Evolutionary conservation across 2,113 vertebrate species (phyloP).

Genomic region (Malurus elegans): DNA sequence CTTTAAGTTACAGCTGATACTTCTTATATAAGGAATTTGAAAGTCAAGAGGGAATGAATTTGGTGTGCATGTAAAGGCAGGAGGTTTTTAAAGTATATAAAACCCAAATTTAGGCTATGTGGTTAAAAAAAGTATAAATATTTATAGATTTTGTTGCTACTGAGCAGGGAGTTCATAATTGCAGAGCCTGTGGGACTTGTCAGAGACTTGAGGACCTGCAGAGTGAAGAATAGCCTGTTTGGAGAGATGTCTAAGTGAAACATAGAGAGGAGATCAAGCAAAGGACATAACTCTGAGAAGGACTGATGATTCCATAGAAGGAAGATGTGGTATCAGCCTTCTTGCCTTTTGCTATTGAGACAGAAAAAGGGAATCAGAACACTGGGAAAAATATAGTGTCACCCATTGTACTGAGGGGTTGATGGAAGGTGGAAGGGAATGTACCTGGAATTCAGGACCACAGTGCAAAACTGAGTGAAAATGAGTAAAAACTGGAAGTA

Average conservation of each 20-base stretch:
- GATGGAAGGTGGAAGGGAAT: neutral
- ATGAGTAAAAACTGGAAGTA: neutral
- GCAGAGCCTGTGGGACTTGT: neutral
- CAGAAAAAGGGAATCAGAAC: neutral
- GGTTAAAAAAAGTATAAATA: neutral
- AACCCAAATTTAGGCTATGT: neutral
- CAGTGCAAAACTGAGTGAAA: neutral
- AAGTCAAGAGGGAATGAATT: neutral
- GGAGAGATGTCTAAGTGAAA: neutral
- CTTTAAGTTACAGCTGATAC: neutral
- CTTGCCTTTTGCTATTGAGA: neutral
- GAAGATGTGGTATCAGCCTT: rapidly evolving
- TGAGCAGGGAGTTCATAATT: neutral
- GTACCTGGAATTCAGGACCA: rapidly evolving
- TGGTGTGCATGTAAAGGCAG: neutral
- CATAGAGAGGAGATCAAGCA: neutral
- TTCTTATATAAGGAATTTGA: neutral
- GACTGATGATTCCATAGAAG: neutral
- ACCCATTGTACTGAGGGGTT: neutral
- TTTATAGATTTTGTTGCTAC: neutral
- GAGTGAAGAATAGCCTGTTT: neutral
- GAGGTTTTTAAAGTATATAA: neutral
- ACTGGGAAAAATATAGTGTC: neutral
- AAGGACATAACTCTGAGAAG: neutral
- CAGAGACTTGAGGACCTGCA: neutral